A percentile compares a stretch with the other conserved stretches of the same genome.
Conservation (phyloP, 2,113 vertebrate species). For the Geococcyx californianus region DNA sequence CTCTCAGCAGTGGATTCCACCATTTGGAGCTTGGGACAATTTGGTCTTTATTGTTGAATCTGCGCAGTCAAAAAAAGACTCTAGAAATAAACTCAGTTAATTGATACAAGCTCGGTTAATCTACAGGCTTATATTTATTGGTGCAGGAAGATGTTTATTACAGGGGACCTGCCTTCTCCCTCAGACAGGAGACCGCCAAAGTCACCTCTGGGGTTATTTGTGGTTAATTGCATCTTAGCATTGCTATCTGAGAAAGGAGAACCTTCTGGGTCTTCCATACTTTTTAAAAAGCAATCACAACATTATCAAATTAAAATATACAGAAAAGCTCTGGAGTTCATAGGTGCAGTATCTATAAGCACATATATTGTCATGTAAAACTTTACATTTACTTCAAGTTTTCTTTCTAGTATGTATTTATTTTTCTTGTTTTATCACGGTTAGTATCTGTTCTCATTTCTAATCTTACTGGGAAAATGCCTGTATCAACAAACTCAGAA, state of each 20-base stretch:
- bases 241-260: not conserved
- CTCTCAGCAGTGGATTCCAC: not conserved
- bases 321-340: not conserved
- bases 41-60: not conserved
- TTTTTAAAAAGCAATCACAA: not conserved
- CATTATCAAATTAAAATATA: not conserved
- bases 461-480: conserved; percentile 23
- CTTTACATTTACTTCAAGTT: not conserved
- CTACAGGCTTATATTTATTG: not conserved
- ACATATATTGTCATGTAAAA: not conserved
- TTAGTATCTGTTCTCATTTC: conserved; percentile 42
- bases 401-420: conserved; percentile 26
- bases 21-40: fast-evolving
- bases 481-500: conserved; percentile 9
- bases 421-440: conserved; percentile 50
- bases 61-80: not conserved
- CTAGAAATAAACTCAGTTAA: not conserved
- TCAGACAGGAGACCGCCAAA: not conserved
- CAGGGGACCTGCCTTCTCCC: not conserved
- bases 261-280: not conserved
- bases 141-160: not conserved
- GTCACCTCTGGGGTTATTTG: not conserved
- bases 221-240: not conserved
- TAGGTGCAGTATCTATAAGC: not conserved
- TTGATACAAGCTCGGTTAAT: not conserved